Base-by-base conservation (phyloP, 1,140 invertebrate species). In the Chironomus striatipennis region DNA sequence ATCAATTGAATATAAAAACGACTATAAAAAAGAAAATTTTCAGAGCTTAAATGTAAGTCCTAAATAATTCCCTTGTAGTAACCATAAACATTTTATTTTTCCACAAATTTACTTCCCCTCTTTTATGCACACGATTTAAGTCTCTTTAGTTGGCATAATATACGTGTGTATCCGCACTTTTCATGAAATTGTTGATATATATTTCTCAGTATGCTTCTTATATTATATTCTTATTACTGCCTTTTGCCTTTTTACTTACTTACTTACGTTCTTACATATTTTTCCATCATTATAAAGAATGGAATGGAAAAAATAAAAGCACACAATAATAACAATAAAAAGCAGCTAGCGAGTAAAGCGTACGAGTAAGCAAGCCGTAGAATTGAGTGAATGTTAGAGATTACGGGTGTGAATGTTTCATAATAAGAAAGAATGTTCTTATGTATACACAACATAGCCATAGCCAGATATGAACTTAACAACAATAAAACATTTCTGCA, bases 81-180 rank as follows among this genome's bases (percentile, higher is more conserved):
- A 57, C 47, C 47, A 57, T 57, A 57, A 57, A 57, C 12, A 57
- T 57, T 57, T 57, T 57, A 15, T 57, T 57, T 47, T 57, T 57
- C 47, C 47, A 57, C 47, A 57, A 57, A 57, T 57, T 57, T 57
- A n/a, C 47, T 57, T 57, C 47, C 47, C 47, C 47, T 70, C 65
- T 18, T 70, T 70, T 70, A 70, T 70, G 20, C 65, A 70, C 65
- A 70, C 65, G 20, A 70, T 70, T 70, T 70, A 70, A 70, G 65
- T 70, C 65, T 70, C 65, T 21, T 70, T 70, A 70, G 65, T 70
- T 21, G 65, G 20, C 20, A 70, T 70, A 20, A 70, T 20, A 70
- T 67, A 70, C 65, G 65, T 57, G 47, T 57, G 18, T 70, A 20
- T 21, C 17, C 65, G 20, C 65, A 70, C 65, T 70, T 67, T 70